Base-by-base conservation (phyloP, 1,140 invertebrate genomes). In the Zaprionus gabonicus region DNA sequence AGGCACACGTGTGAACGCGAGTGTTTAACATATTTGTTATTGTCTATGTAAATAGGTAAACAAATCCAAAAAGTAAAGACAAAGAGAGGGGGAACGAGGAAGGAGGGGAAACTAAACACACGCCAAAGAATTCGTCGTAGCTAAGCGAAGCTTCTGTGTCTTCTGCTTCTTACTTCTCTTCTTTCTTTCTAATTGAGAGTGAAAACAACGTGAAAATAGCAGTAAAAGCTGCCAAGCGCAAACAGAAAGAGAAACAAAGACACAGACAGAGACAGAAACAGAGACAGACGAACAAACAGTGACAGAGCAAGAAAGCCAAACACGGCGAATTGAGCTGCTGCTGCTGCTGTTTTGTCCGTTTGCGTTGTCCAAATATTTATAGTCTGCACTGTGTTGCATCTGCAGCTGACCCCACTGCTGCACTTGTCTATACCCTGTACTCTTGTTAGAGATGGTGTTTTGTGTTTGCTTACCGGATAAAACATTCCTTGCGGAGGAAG, bases 401-500 rank as follows among this genome's bases (percentile, higher is more conserved):
- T 60, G 38, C 28, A 62, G 60, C 27, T 63, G 23, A 58, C 15
- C n/a, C 4, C 9, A 25, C 53, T 55, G 1, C 53, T 55, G 1
- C 36, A 28, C 23, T 23, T 23, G 28, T 9, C 1, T 41, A 46
- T 58, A 28, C 25, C 20, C 46, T 51, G 46, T 51, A 51, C 23
- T 13, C 65, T 59, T 57, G 51, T 25, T 57, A 55, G 31, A 34
- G 9, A 31, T 31, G 31, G 28, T 56, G 15, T 10, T 28, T 76
- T 67, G 15, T 59, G 46, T 34, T 77, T 84, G 81, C 96, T 97
- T 95, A 97, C 97, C 95, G 96, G 96, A 95, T 97, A 97, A 94
- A 97, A 97, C 95, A 97, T 96, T 95, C 96, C 96, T 95, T 97
- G 96, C 94, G 96, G 96, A 95, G 96, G 96, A 95, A 97, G 96